phyloP scores from a whole-genome alignment of 2,113 vertebrate species.

The Pomatorhinus ruficollis region DNA sequence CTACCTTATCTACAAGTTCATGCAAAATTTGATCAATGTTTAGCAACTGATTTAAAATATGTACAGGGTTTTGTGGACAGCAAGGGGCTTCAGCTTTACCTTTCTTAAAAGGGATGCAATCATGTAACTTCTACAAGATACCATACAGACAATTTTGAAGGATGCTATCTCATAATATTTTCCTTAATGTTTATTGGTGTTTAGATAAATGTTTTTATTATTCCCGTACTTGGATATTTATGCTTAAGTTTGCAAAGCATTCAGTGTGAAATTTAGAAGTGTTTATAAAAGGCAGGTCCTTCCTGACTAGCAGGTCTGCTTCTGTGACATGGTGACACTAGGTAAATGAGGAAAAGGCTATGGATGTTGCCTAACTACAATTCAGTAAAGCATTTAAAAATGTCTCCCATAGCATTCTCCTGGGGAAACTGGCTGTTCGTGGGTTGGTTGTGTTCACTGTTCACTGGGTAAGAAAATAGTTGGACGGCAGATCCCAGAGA shows the following conservation, averaged over 20 bases:
- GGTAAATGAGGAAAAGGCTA: not conserved
- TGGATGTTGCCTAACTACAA: not conserved
- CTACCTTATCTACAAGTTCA: not conserved
- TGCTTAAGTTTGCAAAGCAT: not conserved
- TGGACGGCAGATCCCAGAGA: not conserved
- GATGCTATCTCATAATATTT: not conserved
- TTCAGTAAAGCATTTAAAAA: not conserved
- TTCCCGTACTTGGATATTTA: not conserved
- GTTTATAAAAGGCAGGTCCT: not conserved
- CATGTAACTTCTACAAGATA: not conserved
- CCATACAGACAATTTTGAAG: not conserved
- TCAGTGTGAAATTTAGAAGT: accelerated
- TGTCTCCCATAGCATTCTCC: not conserved
- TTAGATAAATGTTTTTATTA: not conserved
- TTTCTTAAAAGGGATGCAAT: not conserved
- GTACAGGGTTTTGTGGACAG: not conserved
- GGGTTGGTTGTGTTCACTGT: not conserved
- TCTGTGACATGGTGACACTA: not conserved
- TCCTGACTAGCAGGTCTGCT: not conserved
- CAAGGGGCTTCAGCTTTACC: not conserved
- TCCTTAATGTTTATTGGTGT: not conserved
- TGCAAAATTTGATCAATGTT: not conserved
- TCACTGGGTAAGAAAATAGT: not conserved
- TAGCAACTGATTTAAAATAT: not conserved
- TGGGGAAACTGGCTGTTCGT: not conserved